These are phyloP conservation scores for Catamblyrhynchus diadema DNA, from an alignment of 2,797 vertebrate genomes.

Conservation along the genomic window DNA sequence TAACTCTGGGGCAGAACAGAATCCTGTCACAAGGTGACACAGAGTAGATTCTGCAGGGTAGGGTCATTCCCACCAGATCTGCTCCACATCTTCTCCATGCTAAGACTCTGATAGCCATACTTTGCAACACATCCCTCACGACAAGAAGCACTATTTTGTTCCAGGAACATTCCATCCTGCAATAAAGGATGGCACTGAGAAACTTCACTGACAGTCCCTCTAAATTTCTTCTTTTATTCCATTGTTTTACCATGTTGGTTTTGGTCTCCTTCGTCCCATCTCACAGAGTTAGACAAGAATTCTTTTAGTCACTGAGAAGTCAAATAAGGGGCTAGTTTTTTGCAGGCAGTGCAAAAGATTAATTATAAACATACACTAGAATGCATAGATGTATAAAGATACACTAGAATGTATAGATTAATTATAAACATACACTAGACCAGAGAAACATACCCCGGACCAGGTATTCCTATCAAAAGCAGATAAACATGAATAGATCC, in stretches of 20 bases:
- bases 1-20: not conserved
- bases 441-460: not conserved
- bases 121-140: not conserved
- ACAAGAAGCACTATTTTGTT: not conserved
- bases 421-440: not conserved
- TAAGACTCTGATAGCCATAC: accelerated
- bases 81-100: not conserved
- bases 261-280: not conserved
- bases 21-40: not conserved
- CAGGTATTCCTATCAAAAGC: not conserved
- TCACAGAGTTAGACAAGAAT: not conserved
- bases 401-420: not conserved
- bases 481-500: not conserved
- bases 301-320: not conserved
- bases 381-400: not conserved
- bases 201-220: not conserved
- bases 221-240: not conserved
- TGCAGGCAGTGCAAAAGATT: not conserved
- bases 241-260: not conserved
- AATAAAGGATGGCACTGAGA: not conserved
- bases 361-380: not conserved
- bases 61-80: not conserved
- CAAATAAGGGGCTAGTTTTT: not conserved
- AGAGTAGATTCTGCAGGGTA: not conserved
- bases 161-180: not conserved